phyloP scores from a whole-genome alignment of 2,113 vertebrate genomes.

The Callionymus lyra region DNA sequence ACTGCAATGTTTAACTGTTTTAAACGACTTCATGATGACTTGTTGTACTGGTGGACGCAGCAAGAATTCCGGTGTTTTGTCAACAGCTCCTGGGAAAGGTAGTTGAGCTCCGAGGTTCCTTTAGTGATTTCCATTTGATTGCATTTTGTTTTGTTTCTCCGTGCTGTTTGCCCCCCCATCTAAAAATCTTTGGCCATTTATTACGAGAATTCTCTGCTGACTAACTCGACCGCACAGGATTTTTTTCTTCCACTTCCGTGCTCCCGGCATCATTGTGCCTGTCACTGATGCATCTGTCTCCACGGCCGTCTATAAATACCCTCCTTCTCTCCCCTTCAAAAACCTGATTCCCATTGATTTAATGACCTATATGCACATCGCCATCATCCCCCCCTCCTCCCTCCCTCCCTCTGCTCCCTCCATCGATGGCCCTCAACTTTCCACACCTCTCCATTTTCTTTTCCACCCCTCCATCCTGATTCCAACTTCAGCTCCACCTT shows the following conservation, averaged over 20 bases:
- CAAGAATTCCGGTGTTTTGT: slow-evolving; percentile 32
- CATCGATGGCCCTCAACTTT: slow-evolving; percentile 38
- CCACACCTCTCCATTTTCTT: slow-evolving; percentile 31
- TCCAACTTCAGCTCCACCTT: slow-evolving; percentile 32
- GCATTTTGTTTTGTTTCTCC: slow-evolving; percentile 33
- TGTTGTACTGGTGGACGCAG: slow-evolving; percentile 1
- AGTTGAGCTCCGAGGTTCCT: slow-evolving; percentile 39
- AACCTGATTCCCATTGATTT: slow-evolving; percentile 75
- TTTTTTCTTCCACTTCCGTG: slow-evolving; percentile 18
- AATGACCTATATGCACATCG: slow-evolving; percentile 70
- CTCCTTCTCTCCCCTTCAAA: slow-evolving; percentile 55
- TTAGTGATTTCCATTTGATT: slow-evolving; percentile 48
- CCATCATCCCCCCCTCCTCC: slow-evolving; percentile 37
- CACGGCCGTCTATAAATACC: slow-evolving; percentile 63
- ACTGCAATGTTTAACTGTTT: no score
- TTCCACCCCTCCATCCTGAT: slow-evolving; percentile 21
- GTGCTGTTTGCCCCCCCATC: slow-evolving; percentile 22
- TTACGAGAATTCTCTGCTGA: slow-evolving; percentile 38
- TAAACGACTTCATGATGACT: no score
- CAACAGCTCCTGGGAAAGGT: slow-evolving; percentile 41
- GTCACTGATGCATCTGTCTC: slow-evolving; percentile 57
- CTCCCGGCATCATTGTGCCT: slow-evolving; percentile 41
- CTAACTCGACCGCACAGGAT: slow-evolving; percentile 34
- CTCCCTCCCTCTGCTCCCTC: slow-evolving; percentile 27
- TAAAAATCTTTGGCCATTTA: slow-evolving; percentile 35